phyloP scores from a whole-genome alignment of 2,113 vertebrate species.

The Hyperoodon ampullatus region DNA sequence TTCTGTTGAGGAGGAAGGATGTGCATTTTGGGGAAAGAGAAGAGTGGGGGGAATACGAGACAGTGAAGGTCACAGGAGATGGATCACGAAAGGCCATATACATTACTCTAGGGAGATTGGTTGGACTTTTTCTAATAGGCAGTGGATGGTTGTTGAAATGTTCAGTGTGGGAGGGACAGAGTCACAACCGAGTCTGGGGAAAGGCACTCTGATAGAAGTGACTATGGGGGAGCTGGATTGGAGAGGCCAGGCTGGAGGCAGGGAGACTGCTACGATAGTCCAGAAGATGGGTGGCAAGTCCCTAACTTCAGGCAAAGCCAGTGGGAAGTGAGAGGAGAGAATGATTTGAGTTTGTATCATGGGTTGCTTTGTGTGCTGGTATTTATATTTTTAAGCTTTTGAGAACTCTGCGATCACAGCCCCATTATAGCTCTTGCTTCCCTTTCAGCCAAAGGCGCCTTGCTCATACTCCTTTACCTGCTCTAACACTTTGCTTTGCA shows the following conservation, averaged over 20 bases:
- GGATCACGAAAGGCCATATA: neutral
- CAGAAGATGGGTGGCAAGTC: neutral
- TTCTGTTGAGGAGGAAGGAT: neutral
- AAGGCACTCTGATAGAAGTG: neutral
- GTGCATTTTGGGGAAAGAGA: neutral
- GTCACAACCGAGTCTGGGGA: neutral
- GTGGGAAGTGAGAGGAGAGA: neutral
- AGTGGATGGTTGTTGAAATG: neutral
- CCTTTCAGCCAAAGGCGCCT: neutral
- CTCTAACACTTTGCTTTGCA: neutral
- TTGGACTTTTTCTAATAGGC: neutral
- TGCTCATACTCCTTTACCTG: neutral
- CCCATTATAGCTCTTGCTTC: neutral
- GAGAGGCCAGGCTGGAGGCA: neutral
- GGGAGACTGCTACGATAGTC: fast-evolving
- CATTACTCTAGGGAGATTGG: neutral
- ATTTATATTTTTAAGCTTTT: neutral
- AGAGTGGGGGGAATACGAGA: neutral
- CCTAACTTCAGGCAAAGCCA: neutral
- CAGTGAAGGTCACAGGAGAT: neutral
- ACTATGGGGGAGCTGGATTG: neutral
- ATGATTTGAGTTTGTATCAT: neutral
- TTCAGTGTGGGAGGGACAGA: neutral
- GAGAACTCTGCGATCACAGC: neutral
- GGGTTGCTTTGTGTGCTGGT: neutral